These are phyloP conservation scores for Probaryconus sp. DNA, from an alignment of 1,140 invertebrate species.

Conservation along the genomic window DNA sequence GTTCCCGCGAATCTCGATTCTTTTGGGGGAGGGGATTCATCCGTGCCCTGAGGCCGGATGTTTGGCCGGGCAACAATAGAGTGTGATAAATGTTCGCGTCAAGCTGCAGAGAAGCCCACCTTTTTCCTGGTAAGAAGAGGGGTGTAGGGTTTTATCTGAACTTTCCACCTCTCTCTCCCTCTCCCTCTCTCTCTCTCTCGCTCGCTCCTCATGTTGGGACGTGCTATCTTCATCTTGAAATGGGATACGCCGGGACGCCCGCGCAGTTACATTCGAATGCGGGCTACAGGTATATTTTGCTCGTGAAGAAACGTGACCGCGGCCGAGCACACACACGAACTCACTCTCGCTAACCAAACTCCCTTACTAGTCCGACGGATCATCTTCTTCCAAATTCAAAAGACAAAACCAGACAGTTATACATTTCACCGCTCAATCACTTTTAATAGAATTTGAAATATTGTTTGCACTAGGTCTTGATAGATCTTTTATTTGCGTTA, in stretches of 20 bases:
- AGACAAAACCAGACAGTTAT: no score
- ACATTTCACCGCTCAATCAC: no score
- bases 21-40: slow-evolving; percentile 26
- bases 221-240: slow-evolving; percentile 77
- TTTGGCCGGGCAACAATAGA: slow-evolving; percentile 72
- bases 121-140: slow-evolving; percentile 63
- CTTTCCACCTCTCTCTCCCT: slow-evolving; percentile 35
- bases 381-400: no score
- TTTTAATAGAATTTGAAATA: no score
- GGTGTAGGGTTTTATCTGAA: slow-evolving; percentile 53
- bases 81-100: slow-evolving; percentile 74
- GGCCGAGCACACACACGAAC: slow-evolving; percentile 20
- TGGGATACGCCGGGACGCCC: slow-evolving; percentile 70
- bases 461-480: no score
- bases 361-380: no score
- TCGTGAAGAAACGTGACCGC: slow-evolving; percentile 54
- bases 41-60: slow-evolving; percentile 70
- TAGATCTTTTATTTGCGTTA: no score
- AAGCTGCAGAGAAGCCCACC: slow-evolving; percentile 64
- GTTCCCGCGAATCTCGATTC: slow-evolving; percentile 70
- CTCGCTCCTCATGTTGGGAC: slow-evolving; percentile 48
- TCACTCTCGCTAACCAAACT: slow-evolving; percentile 19
- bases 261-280: slow-evolving; percentile 71
- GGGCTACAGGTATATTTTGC: slow-evolving; percentile 64
- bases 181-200: slow-evolving; percentile 15